Percentiles rank a stretch among this genome's conserved stretches.
Conservation (phyloP, 2,888 invertebrate species). For the Disparrhopalites patrizii region DNA sequence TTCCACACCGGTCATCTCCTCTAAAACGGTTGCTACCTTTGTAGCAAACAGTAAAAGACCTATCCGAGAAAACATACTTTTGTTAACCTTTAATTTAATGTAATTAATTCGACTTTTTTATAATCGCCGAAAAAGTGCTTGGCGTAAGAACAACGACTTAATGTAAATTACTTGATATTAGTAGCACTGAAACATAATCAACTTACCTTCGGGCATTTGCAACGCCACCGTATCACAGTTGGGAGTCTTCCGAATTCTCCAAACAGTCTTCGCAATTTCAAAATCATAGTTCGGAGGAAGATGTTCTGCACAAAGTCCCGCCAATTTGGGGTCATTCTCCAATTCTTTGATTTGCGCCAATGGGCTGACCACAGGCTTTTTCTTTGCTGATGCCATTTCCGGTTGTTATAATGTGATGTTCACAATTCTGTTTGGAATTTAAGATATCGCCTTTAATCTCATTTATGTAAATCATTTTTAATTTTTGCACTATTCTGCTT, state of each 20-base stretch:
- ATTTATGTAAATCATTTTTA: too few relatives aligned
- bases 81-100: too few relatives aligned
- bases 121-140: too few relatives aligned
- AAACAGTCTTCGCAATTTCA: conserved; percentile 95
- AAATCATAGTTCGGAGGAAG: conserved; percentile 96
- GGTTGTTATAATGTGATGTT: too few relatives aligned
- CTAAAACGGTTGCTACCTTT: conserved; percentile 88
- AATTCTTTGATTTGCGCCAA: conserved; percentile 57
- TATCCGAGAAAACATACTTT: conserved; percentile 17
- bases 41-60: conserved; percentile 83
- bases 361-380: conserved; percentile 29
- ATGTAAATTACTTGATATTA: neutral
- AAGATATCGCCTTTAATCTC: too few relatives aligned
- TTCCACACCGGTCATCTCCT: conserved; percentile 77
- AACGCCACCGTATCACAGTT: conserved; percentile 83
- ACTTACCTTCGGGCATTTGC: conserved; percentile 87
- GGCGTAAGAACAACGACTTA: too few relatives aligned
- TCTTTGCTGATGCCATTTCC: neutral
- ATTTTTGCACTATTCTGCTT: too few relatives aligned
- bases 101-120: too few relatives aligned
- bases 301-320: conserved; percentile 63
- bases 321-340: conserved; percentile 67
- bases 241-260: conserved; percentile 78
- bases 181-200: neutral
- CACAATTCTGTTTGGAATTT: too few relatives aligned